These are phyloP conservation scores for Philaethria dido DNA, from an alignment of 2,888 invertebrate genomes.

Conservation along the genomic window DNA sequence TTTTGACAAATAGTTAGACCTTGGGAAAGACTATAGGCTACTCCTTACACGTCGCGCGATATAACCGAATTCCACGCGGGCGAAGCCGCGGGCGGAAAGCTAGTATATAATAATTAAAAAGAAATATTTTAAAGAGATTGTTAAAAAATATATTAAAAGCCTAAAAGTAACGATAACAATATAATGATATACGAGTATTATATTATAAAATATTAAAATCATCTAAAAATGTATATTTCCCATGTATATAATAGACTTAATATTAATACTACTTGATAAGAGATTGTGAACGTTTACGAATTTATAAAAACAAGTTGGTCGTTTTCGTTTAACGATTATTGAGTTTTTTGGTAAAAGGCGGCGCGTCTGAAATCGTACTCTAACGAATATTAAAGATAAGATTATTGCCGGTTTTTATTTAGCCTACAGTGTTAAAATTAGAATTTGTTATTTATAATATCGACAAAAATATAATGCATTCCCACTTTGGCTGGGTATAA, in stretches of 20 bases:
- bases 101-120: too few relatives aligned
- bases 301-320: constrained; percentile 7
- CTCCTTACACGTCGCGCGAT: too few relatives aligned
- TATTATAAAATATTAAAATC: background rate
- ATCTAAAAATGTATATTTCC: background rate
- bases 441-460: background rate
- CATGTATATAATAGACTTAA: background rate
- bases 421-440: background rate
- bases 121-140: too few relatives aligned
- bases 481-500: background rate
- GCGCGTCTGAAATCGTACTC: background rate
- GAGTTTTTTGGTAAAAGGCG: background rate
- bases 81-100: too few relatives aligned
- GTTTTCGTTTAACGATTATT: constrained; percentile 8
- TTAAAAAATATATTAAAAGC: too few relatives aligned
- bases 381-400: background rate
- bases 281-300: constrained; percentile 4
- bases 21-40: too few relatives aligned
- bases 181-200: too few relatives aligned
- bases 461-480: too few relatives aligned
- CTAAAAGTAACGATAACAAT: too few relatives aligned
- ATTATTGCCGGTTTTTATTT: background rate
- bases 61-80: too few relatives aligned
- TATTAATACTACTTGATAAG: background rate
- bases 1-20: too few relatives aligned